Conservation (phyloP, 2,888 invertebrate genomes). For the Pristionchus entomophagus region DNA sequence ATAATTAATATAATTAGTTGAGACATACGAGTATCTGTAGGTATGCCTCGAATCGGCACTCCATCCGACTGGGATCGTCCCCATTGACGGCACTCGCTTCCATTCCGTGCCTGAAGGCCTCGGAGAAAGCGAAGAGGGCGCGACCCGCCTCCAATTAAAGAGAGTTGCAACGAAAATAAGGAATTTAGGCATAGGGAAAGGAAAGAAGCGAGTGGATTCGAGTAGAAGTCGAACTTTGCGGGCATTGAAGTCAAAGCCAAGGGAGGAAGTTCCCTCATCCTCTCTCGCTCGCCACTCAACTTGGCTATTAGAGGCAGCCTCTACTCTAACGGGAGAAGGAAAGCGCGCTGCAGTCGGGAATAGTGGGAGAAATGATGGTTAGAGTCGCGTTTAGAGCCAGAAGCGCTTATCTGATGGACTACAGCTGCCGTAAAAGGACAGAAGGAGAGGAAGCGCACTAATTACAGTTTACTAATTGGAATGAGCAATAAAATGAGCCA, state of each 20-base stretch:
- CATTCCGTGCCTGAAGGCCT: constrained; percentile 87
- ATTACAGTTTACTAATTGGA: background rate
- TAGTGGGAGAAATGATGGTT: background rate
- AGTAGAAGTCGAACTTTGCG: background rate
- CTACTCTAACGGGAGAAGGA: background rate
- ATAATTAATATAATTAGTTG: no score
- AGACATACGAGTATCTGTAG: constrained; percentile 86
- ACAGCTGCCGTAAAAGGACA: background rate
- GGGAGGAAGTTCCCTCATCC: background rate
- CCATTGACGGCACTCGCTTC: constrained; percentile 71
- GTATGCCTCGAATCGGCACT: constrained; percentile 91
- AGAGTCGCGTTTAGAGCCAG: background rate
- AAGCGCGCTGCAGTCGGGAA: background rate
- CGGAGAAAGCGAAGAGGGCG: constrained; percentile 86
- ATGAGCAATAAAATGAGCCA: background rate
- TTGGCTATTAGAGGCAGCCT: background rate
- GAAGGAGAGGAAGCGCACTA: background rate
- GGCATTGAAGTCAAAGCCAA: background rate
- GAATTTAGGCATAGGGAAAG: no score
- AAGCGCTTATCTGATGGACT: background rate
- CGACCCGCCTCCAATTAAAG: constrained; percentile 78
- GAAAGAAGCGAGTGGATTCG: no score
- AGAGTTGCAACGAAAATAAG: background rate
- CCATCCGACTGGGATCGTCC: constrained; percentile 70
- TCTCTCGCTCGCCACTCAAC: background rate